Base-by-base conservation (phyloP, 2,888 invertebrate species). In the Leucophenga maculata region DNA sequence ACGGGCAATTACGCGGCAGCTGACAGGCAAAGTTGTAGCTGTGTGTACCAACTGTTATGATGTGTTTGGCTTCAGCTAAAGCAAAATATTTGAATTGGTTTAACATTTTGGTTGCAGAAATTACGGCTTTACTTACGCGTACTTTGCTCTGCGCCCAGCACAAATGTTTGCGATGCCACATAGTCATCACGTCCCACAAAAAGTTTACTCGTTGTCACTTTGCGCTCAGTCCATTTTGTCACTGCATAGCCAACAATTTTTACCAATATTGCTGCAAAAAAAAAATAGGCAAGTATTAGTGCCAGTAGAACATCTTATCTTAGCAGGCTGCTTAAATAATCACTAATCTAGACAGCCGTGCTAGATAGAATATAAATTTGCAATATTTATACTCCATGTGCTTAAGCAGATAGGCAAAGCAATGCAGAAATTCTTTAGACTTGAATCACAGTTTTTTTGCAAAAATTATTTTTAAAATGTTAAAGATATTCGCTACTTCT, bases 1-100 rank as follows among this genome's bases (percentile, higher is more conserved):
- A 93, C 1, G 95, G 95, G 71, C 95, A 89, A 73, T 92, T 86
- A 32, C 78, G 71, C 6, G 91, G 91, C 18, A 91, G 82, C 11
- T 84, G 85, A 60, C 88, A 89, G 55, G 89, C 86, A 78, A 91
- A 91, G 1, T 87, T 88, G 74, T 89, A 90, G 8, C 85, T 88
- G 70, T 91, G 89, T 1, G 87, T 83, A 0, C 91, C 91, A 0
- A 89, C 72, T 32, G 75, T 71, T 50, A 86, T 76, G 22, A 65
- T 74, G 48, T 74, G 76, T 66, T 78, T 77, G 22, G 72, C 70
- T 13, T 65, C 78, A 54, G 64, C 82, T 79, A 6, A 14, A 13
- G n/a, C 1, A 9, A 31, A 62, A 32, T 26, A 26, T 26, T n/a
- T 26, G 4, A 26, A 26, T 26, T 1, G 1, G 20, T 54, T 54